Conservation (phyloP, 2,888 invertebrate species). For the Acholoe squamosa region DNA sequence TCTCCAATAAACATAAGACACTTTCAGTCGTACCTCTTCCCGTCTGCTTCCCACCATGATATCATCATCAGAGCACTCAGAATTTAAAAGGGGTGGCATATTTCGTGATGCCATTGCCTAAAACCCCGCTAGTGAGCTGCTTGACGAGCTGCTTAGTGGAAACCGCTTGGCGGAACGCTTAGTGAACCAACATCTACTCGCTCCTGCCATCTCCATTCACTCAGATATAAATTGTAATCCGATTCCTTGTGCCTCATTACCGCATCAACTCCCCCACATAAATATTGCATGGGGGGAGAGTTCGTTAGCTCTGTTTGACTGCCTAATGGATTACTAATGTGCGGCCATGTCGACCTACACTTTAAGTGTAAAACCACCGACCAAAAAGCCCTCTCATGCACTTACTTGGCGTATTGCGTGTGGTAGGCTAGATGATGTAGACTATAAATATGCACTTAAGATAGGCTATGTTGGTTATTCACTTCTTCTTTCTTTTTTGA, state of each 20-base stretch:
- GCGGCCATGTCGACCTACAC: constrained; percentile 36
- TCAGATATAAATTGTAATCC: constrained; percentile 27
- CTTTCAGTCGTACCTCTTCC: too few species aligned
- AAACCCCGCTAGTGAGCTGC: too few species aligned
- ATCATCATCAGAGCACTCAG: too few species aligned
- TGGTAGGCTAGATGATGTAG: neutral
- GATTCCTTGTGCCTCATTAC: constrained; percentile 31
- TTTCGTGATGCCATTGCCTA: too few species aligned
- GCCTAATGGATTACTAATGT: constrained; percentile 54
- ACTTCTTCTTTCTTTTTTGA: neutral
- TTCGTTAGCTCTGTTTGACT: constrained; percentile 45
- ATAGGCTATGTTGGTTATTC: neutral
- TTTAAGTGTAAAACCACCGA: constrained; percentile 18
- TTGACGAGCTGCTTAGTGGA: too few species aligned
- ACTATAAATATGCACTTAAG: constrained; percentile 24
- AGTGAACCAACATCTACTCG: too few species aligned
- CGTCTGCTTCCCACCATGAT: too few species aligned
- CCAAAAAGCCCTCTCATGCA: neutral
- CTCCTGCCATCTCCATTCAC: neutral
- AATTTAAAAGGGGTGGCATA: too few species aligned
- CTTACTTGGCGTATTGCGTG: neutral
- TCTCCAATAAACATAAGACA: too few species aligned
- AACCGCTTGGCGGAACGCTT: too few species aligned
- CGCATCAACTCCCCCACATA: constrained; percentile 22
- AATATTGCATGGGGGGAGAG: constrained; percentile 28